A percentile compares a stretch with the other conserved stretches of the same genome.
These are phyloP conservation scores for Erithacus rubecula DNA, from an alignment of 2,797 vertebrate genomes.

Conservation along the genomic window DNA sequence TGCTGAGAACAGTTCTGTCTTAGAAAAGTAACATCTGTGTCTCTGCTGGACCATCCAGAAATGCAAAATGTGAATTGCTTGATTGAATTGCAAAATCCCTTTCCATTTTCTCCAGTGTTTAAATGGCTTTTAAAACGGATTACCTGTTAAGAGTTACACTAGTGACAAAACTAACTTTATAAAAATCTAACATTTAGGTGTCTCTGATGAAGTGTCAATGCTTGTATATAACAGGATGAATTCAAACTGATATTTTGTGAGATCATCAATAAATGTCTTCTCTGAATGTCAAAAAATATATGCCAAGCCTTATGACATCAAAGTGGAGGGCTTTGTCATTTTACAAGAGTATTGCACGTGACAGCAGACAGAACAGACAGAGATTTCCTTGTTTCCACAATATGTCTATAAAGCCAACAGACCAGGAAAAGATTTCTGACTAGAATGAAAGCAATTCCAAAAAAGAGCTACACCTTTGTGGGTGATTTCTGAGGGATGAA, in stretches of 20 bases:
- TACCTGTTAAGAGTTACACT: not conserved
- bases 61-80: not conserved
- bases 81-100: not conserved
- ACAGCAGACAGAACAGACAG: not conserved
- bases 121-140: not conserved
- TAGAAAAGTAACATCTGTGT: not conserved
- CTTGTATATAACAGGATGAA: not conserved
- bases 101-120: not conserved
- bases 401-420: not conserved
- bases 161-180: not conserved
- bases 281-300: not conserved
- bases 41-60: not conserved
- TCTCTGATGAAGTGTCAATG: not conserved
- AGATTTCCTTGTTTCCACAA: not conserved
- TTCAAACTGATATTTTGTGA: not conserved
- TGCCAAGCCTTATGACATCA: not conserved
- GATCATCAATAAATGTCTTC: not conserved
- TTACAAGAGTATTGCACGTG: not conserved
- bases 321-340: not conserved
- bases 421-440: not conserved
- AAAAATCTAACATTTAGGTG: not conserved
- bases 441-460: not conserved
- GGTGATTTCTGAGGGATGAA: not conserved
- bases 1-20: not conserved
- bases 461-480: not conserved